Base-by-base conservation (phyloP, 2,797 vertebrate species). In the Brotula barbata region DNA sequence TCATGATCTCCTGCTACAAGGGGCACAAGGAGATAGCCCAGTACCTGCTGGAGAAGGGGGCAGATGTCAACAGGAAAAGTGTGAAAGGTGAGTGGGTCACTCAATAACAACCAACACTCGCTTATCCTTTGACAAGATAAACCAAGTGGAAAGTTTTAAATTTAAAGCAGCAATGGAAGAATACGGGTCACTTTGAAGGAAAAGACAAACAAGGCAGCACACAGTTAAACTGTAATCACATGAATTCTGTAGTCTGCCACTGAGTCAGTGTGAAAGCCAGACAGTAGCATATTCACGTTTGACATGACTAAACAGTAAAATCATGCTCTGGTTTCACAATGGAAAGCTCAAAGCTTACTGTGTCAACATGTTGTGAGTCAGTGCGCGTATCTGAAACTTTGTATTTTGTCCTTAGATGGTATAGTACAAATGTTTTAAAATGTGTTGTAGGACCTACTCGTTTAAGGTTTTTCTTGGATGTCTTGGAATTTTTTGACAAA, bases 1-100 rank as follows among this genome's bases (percentile, higher is more conserved):
- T 99, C 52, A 99, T 99, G 97, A 99, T 99, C 65, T 98, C 97
- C 7, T 99, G 97, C 80, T 99, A 99, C 87, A 99, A 99, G 57
- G 96, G 97, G 51, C 97, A 99, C 85, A 95, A 95, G 78, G 97
- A 99, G 71, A 98, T 99, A 34, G 97, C 96, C 0, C 94, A 96
- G 87, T 99, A 96, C 86, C 91, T 99, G 68, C 90, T 99, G 81
- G 96, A 98, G 87, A 96, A 94, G 68, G 97, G 97, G 2, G 97
- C 97, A 14, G 95, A 99, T 79, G 97, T 99, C 19, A 99, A 99
- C 85, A 92, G 97, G 57, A 99, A 97, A 80, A 99, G 97, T 64
- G 94, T 99, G 3, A 99, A 99, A 95, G 97, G 97, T 99, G 76
- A 90, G 83, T 46, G 11, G 10, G 2, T 22, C 1, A n/a, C 25